Conservation (phyloP, 2,113 vertebrate genomes). For the Macquaria australasica region DNA sequence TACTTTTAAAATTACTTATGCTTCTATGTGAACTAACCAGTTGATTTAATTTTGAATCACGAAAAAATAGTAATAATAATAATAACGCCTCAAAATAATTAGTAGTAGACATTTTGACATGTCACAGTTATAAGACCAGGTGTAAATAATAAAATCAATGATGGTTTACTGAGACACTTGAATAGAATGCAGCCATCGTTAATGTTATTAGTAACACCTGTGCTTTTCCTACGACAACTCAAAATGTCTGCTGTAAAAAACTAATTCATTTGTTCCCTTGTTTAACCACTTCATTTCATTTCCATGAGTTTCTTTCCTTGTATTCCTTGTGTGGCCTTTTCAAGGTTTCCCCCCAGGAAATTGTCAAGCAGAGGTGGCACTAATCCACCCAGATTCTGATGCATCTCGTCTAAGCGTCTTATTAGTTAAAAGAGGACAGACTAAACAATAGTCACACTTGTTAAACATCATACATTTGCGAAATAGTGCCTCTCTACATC, state of each 20-base stretch:
- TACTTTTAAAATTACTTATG: too few species aligned
- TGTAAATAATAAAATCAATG: background rate
- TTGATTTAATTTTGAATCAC: background rate
- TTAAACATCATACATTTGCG: background rate
- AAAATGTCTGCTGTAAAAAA: background rate
- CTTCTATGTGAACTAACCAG: background rate
- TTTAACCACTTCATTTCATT: background rate
- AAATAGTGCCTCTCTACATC: background rate
- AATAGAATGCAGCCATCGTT: background rate
- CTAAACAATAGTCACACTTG: background rate
- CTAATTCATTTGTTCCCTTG: background rate
- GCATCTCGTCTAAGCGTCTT: background rate
- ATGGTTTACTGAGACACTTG: background rate
- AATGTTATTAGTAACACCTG: background rate
- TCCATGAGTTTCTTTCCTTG: background rate
- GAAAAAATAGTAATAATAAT: background rate
- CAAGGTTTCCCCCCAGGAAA: background rate
- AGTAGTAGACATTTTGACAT: background rate
- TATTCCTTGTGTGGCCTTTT: background rate
- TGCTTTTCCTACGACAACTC: background rate
- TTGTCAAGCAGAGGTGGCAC: background rate
- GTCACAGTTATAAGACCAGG: background rate
- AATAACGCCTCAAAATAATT: background rate
- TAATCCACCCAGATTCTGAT: too few species aligned
- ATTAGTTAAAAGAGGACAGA: background rate